Evolutionary conservation across 2,113 vertebrate species (phyloP).

Genomic region (Serinus canaria): DNA sequence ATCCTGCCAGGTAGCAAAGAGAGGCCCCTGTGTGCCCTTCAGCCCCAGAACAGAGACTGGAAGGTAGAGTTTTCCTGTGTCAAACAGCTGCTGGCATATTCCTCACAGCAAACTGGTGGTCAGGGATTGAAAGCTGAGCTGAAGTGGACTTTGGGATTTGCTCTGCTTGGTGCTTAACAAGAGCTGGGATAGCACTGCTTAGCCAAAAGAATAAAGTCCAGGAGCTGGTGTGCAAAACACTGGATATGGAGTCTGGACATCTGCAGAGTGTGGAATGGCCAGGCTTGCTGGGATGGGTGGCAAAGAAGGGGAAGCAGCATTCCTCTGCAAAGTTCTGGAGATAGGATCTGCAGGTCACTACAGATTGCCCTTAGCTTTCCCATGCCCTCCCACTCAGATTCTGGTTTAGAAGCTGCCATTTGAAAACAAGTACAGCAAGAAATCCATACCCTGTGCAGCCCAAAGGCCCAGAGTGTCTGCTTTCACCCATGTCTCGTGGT

Average conservation of each 20-base stretch:
- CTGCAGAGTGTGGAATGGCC: not conserved
- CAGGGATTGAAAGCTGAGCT: not conserved
- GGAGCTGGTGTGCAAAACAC: not conserved
- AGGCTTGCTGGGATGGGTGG: not conserved
- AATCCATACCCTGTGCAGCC: conserved; percentile 1
- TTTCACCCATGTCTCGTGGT: fast-evolving
- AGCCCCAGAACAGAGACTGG: conserved; percentile 97
- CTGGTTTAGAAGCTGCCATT: not conserved
- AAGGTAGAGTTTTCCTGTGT: conserved; percentile 80
- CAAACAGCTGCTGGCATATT: not conserved
- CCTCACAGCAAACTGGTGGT: conserved; percentile 4
- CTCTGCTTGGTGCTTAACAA: not conserved
- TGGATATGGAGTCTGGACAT: not conserved
- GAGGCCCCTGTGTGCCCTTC: conserved; percentile 89
- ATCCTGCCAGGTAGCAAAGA: conserved; percentile 96
- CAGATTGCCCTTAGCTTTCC: not conserved
- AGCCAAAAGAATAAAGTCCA: conserved; percentile 52
- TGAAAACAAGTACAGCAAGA: conserved; percentile 50
- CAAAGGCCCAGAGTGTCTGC: conserved; percentile 7
- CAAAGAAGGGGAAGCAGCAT: not conserved
- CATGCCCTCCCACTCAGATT: not conserved
- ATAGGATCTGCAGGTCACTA: not conserved
- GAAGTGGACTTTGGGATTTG: conserved; percentile 54
- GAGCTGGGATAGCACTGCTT: not conserved
- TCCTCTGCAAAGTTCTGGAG: not conserved